Conservation (phyloP, 2,113 vertebrate species). For the Indri indri region DNA sequence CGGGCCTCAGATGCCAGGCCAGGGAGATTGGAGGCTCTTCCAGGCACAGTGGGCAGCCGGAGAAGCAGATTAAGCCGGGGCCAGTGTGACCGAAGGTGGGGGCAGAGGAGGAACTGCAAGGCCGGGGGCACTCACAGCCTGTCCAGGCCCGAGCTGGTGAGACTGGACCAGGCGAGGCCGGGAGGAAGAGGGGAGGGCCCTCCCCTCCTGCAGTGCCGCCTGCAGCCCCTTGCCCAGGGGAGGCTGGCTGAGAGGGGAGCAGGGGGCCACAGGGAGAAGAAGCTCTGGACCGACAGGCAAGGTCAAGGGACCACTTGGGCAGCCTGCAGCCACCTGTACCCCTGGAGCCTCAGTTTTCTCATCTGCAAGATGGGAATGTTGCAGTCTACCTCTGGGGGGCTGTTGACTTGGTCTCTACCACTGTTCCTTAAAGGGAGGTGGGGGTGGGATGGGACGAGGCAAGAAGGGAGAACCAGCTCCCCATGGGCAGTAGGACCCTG, state of each 20-base stretch:
- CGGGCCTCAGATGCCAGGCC: neutral
- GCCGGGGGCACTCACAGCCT: neutral
- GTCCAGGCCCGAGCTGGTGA: neutral
- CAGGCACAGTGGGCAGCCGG: neutral
- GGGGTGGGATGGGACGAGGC: neutral
- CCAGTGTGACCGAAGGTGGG: neutral
- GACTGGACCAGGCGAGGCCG: neutral
- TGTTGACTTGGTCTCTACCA: neutral
- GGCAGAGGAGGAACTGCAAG: neutral
- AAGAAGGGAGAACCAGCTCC: neutral
- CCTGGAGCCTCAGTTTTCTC: neutral
- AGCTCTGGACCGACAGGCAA: too few relatives aligned
- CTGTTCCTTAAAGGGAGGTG: neutral
- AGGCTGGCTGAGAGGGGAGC: neutral
- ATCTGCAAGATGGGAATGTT: neutral
- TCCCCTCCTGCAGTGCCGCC: neutral
- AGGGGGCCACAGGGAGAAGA: too few relatives aligned
- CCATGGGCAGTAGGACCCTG: too few relatives aligned
- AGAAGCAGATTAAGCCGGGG: neutral
- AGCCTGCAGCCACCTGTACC: neutral
- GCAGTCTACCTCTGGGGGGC: fast-evolving
- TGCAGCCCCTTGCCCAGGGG: too few relatives aligned
- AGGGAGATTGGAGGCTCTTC: neutral
- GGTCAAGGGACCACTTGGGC: neutral
- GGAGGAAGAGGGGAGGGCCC: neutral